phyloP scores from a whole-genome alignment of 1,140 invertebrate genomes.

The Bombus sibiricus region DNA sequence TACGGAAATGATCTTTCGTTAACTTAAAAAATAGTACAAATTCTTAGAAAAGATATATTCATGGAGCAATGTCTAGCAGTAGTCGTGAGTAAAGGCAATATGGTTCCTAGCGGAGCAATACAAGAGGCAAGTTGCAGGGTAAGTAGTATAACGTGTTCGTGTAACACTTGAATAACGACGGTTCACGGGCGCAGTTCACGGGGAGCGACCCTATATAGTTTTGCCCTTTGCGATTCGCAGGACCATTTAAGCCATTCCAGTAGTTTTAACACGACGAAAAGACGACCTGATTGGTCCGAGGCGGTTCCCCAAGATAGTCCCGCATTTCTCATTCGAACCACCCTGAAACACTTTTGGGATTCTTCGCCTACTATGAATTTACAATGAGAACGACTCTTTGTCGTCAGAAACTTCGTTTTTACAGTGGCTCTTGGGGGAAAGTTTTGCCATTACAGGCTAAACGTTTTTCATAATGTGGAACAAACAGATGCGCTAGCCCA shows the following conservation, averaged over 20 bases:
- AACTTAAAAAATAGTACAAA: background rate
- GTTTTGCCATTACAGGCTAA: constrained; percentile 30
- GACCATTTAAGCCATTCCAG: constrained; percentile 65
- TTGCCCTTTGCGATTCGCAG: constrained; percentile 51
- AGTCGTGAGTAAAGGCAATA: constrained; percentile 47
- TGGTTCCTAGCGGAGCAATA: constrained; percentile 39
- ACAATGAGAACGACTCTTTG: constrained; percentile 39
- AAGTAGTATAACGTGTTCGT: constrained; percentile 67
- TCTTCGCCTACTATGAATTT: constrained; percentile 53
- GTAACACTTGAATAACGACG: constrained; percentile 59
- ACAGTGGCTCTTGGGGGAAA: constrained; percentile 22
- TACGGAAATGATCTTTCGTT: background rate
- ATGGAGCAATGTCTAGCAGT: background rate
- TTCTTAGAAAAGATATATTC: constrained; percentile 5
- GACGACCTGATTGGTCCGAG: constrained; percentile 65
- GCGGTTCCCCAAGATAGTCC: constrained; percentile 63
- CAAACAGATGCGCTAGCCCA: constrained; percentile 25
- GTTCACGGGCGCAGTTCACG: constrained; percentile 53
- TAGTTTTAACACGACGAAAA: constrained; percentile 65
- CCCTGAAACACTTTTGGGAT: constrained; percentile 64
- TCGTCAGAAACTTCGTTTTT: constrained; percentile 37
- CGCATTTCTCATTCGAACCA: constrained; percentile 59
- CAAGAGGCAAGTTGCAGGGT: constrained; percentile 41
- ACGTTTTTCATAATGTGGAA: constrained; percentile 33
- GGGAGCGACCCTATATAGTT: constrained; percentile 48